Evolutionary conservation across 2,113 vertebrate genomes (phyloP), one percentile per base, ranked within the genome.

Genomic region (Maylandia zebra): DNA sequence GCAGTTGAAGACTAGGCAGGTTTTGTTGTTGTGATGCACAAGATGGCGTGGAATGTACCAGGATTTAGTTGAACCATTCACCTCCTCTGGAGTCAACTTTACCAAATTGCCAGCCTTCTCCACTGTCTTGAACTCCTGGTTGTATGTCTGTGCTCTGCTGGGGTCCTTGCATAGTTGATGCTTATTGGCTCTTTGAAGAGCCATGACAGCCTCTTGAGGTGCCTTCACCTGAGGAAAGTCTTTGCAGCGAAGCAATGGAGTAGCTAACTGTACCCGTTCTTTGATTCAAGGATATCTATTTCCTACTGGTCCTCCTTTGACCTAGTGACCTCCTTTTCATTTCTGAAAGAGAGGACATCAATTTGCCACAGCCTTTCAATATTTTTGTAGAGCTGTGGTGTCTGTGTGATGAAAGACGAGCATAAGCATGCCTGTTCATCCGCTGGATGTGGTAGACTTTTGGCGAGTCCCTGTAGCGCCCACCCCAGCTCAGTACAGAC

Each of bases 401-500:
- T 48, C 45, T 48, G 45, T 48, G 45, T 48, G 45, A 48, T 48
- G 45, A 48, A 48, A 17, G 45, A 48, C 4, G 0, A 48, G 14
- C 45, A 48, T 48, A 48, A 48, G 45, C 16, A 48, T 48, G 45
- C 16, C 16, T 48, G 45, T 17, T 3, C 45, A 48, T 3, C 55
- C 4, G 3, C 55, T 56, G 55, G 55, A 56, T 56, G 55, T 27
- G 3, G 22, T 3, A 57, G 55, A 57, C 7, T 27, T 1, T 57
- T 57, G 55, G 22, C 3, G 1, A 2, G 12, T 57, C 55, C 55
- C 55, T 3, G 55, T 4, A 57, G 24, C 0, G 1, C 2, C 55
- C 55, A 57, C 24, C 55, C 12, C 24, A 57, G 55, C 55, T 57
- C 55, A 2, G 24, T 57, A 3, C 12, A 57, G 55, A 57, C 22